Conservation (phyloP, 92 coral and sea anemone genomes). For the Palythoa caribaeorum region DNA sequence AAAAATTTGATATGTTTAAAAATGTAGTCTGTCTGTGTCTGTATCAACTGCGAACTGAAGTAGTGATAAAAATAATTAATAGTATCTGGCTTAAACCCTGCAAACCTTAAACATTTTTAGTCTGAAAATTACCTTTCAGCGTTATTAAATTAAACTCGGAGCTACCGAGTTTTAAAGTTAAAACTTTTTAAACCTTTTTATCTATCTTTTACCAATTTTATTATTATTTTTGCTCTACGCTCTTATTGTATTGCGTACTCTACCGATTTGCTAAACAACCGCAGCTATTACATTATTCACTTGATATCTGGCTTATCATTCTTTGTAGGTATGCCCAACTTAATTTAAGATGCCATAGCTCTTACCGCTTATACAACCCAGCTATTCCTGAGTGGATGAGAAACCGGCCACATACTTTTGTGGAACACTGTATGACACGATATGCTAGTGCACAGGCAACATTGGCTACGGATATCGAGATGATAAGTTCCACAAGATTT, state of each 20-base stretch:
- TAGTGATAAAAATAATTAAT: too few species aligned
- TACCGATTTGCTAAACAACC: not conserved
- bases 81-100: not conserved
- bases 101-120: too few species aligned
- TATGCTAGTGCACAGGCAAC: conserved; percentile 28
- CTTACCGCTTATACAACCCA: conserved; percentile 41
- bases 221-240: too few species aligned
- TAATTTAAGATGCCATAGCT: conserved; percentile 44
- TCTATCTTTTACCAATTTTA: too few species aligned
- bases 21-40: too few species aligned
- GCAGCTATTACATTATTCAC: not conserved
- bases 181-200: too few species aligned
- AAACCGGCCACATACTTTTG: conserved; percentile 48
- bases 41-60: too few species aligned
- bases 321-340: conserved; percentile 41
- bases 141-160: too few species aligned
- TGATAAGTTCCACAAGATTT: conserved; percentile 1
- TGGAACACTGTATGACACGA: conserved; percentile 49
- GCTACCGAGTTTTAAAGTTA: too few species aligned
- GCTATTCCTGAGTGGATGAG: conserved; percentile 56
- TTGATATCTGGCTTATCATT: not conserved
- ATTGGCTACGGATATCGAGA: not conserved
- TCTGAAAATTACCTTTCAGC: too few species aligned
- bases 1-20: too few species aligned
- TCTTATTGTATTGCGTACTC: not conserved